Percentiles rank a stretch among this genome's conserved stretches.
These are phyloP conservation scores for Conus canariensis DNA, from an alignment of 2,888 invertebrate genomes.

Conservation along the genomic window DNA sequence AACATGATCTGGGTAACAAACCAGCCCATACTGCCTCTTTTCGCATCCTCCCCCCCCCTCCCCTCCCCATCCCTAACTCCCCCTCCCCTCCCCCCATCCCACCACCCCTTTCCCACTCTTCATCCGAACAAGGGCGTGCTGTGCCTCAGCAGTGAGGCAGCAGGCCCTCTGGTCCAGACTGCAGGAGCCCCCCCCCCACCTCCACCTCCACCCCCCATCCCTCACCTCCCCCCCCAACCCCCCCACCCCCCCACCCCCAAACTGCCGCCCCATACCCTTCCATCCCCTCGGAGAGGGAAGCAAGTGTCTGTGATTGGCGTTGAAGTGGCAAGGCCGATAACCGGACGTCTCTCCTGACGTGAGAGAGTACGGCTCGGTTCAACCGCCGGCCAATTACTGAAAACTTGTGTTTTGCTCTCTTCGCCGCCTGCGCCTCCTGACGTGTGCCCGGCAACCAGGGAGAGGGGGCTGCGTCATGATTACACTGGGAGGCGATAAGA, in stretches of 20 bases:
- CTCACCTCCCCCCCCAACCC: not conserved
- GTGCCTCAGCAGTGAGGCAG: too few species aligned
- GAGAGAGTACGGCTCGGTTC: not conserved
- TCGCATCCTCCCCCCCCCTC: not conserved
- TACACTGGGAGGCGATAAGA: not conserved
- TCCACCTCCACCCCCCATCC: not conserved
- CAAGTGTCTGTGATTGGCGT: constrained; percentile 31
- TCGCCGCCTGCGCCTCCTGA: not conserved
- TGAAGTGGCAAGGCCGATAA: constrained; percentile 33
- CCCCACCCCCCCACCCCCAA: not conserved
- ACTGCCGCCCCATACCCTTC: not conserved
- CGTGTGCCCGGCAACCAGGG: not conserved
- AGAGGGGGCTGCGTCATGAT: not conserved
- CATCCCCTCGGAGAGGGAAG: not conserved
- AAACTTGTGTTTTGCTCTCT: constrained; percentile 13
- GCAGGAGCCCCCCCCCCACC: not conserved
- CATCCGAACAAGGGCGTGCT: too few species aligned
- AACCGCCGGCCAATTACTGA: not conserved
- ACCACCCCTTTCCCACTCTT: too few species aligned
- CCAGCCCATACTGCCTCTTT: not conserved
- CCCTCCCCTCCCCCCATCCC: not conserved
- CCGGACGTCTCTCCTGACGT: constrained; percentile 22
- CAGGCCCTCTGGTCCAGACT: too few species aligned
- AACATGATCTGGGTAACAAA: too few species aligned
- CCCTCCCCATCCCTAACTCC: not conserved